Base-by-base conservation (phyloP, 2,113 vertebrate genomes). In the Indicator maculatus region DNA sequence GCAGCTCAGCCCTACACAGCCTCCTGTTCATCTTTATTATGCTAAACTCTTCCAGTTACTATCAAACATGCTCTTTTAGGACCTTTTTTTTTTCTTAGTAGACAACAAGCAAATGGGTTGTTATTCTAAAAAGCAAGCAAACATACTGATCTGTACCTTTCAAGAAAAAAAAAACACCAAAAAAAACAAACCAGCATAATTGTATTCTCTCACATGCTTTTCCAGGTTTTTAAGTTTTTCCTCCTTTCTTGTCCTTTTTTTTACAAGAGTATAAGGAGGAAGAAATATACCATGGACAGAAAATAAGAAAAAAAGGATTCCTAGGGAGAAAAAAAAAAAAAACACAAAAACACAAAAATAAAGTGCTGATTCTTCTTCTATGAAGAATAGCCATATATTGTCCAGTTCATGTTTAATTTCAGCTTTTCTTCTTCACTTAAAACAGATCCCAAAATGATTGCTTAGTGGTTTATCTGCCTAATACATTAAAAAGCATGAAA, bases 11-110 rank as follows among this genome's bases (percentile, higher is more conserved):
- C 9, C 13, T n/a, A 50, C 47, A n/a, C n/a, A 91, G 27, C 1
- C 13, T 87, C 26, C 19, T 52, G 11, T 26, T 5, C 5, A 70
- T 39, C 28, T 76, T 69, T 70, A 58, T 61, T n/a, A 61, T 9
- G 38, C 23, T 44, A 44, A 78, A 58, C 6, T 47, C 31, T 66
- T 61, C 23, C 45, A 33, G 17, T 53, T 45, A 38, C 15, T 73
- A 59, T 13, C 31, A 74, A 18, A 50, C 7, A 50, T 0, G 2
- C 8, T 59, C 44, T 15, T 47, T 2, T 1, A 7, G 9, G 3
- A 4, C 8, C 19, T 27, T 28, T 45, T 45, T 83, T 63, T 71
- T 84, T 36, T 81, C 27, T 84, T 38, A n/a, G 11, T 66, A 66
- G 3, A 13, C 26, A 66, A 47, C 28, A 78, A 81, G 5, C 5